Conservation (phyloP, 37 sponge, comb jelly and placozoan genomes). For the Aphrocallistes beatrix region DNA sequence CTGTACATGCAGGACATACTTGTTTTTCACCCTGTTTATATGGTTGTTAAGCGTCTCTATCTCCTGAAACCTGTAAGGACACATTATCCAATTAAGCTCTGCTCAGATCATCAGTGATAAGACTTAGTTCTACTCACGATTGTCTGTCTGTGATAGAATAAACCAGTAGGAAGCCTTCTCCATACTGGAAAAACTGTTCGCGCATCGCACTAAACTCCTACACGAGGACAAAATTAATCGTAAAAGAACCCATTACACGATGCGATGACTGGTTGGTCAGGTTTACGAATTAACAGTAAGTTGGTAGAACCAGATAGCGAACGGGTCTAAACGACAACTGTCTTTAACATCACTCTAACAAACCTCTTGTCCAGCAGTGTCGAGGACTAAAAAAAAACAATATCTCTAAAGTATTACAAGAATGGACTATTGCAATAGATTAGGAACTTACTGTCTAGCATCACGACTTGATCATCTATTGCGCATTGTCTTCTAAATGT, state of each 20-base stretch:
- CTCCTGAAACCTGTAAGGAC: slow-evolving; percentile 18
- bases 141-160: slow-evolving; percentile 14
- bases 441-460: slow-evolving; percentile 14
- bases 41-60: neutral
- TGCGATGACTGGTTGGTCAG: no score
- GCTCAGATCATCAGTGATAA: neutral
- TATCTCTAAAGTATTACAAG: neutral
- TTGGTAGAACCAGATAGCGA: no score
- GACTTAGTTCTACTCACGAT: neutral
- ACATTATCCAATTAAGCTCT: neutral
- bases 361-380: slow-evolving; percentile 10
- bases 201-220: slow-evolving; percentile 19
- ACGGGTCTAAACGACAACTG: no score
- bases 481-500: neutral
- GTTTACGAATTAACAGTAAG: no score
- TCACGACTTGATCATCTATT: neutral
- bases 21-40: neutral
- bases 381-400: neutral
- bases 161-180: neutral
- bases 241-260: no score
- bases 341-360: no score
- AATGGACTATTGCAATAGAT: no score
- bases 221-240: no score
- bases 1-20: neutral
- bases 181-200: slow-evolving; percentile 14